These are phyloP conservation scores for Eulemur rubriventer DNA, from an alignment of 2,797 vertebrate species.

Conservation along the genomic window DNA sequence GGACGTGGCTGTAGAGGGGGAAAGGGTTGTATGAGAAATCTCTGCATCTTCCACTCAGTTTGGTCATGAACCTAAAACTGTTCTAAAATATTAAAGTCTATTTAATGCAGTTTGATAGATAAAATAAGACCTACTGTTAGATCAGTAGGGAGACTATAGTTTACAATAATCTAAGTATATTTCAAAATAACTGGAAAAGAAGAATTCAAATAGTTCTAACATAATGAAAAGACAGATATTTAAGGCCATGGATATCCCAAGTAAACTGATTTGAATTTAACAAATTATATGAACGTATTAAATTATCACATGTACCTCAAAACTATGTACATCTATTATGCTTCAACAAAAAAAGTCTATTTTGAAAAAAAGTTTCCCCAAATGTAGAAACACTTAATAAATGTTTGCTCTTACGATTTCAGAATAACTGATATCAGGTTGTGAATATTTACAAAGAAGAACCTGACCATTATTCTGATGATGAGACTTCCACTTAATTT, in stretches of 20 bases:
- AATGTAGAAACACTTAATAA: background rate
- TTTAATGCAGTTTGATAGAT: background rate
- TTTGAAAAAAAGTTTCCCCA: background rate
- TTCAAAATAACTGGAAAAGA: background rate
- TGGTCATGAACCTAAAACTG: background rate
- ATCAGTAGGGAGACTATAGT: background rate
- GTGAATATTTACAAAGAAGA: background rate
- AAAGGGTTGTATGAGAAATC: rapidly evolving
- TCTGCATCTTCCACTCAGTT: background rate
- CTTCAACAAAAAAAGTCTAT: background rate
- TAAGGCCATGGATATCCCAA: background rate
- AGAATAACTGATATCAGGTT: background rate
- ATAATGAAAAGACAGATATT: background rate
- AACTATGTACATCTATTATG: background rate
- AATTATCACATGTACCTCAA: background rate
- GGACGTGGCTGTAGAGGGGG: rapidly evolving
- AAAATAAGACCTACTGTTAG: background rate
- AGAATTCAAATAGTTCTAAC: background rate
- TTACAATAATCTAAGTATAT: background rate
- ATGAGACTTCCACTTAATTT: background rate
- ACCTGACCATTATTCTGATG: background rate
- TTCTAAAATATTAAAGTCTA: background rate
- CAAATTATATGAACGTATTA: background rate
- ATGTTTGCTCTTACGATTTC: background rate
- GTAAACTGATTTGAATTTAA: background rate